These are phyloP conservation scores for Sciaenops ocellatus DNA, from an alignment of 2,797 vertebrate genomes.

Conservation along the genomic window DNA sequence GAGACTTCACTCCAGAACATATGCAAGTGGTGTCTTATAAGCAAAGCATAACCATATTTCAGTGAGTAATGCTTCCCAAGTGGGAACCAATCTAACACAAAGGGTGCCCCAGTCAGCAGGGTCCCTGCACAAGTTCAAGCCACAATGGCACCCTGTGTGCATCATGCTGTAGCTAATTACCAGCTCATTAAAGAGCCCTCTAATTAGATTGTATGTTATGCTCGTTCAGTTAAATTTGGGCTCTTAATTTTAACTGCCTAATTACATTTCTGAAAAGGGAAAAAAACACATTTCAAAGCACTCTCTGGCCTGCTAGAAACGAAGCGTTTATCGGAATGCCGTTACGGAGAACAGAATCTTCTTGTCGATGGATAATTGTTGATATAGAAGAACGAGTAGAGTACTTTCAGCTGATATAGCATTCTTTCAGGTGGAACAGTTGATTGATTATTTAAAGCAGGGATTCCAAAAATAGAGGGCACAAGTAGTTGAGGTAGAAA, in stretches of 20 bases:
- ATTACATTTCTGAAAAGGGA: slow-evolving; percentile 78
- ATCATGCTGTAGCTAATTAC: slow-evolving; percentile 77
- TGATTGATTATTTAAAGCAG: not conserved
- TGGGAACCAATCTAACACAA: slow-evolving; percentile 82
- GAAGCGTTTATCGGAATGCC: slow-evolving; percentile 42
- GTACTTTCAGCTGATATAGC: not conserved
- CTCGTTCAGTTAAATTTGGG: slow-evolving; percentile 80
- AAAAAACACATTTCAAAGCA: slow-evolving; percentile 64
- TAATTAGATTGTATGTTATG: slow-evolving; percentile 86
- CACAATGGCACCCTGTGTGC: slow-evolving; percentile 80
- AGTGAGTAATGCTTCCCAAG: slow-evolving; percentile 80
- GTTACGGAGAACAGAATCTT: slow-evolving; percentile 37
- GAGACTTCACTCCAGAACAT: slow-evolving; percentile 19
- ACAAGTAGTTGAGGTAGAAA: not conserved
- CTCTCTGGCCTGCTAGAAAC: slow-evolving; percentile 50
- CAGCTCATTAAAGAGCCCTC: slow-evolving; percentile 78
- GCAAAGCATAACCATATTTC: slow-evolving; percentile 79
- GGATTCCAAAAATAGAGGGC: not conserved
- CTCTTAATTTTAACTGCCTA: slow-evolving; percentile 81
- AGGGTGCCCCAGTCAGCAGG: slow-evolving; percentile 75
- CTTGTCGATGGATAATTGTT: not conserved
- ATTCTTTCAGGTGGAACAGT: not conserved
- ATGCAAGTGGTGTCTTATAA: slow-evolving; percentile 64
- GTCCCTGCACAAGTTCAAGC: slow-evolving; percentile 74
- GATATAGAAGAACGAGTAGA: not conserved